Evolutionary conservation across 1,140 invertebrate species (phyloP).

Genomic region (Calliopsis andreniformis): DNA sequence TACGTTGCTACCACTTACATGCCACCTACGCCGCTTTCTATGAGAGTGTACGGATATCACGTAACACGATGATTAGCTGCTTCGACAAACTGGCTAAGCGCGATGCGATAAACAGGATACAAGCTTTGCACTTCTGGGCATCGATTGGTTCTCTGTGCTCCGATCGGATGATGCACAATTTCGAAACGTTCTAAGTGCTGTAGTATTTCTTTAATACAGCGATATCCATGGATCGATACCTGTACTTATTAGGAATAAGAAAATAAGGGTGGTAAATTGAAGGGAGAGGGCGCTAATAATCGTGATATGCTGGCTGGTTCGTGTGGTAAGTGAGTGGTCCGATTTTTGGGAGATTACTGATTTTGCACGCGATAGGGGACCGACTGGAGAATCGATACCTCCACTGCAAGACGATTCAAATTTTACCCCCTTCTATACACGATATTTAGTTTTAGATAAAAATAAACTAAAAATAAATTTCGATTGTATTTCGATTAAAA

Average conservation of each 20-base stretch:
- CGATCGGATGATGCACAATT: too few species aligned
- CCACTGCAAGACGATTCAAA: too few species aligned
- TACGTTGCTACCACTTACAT: slow-evolving; percentile 49
- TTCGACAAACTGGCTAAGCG: slow-evolving; percentile 44
- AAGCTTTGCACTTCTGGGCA: not conserved
- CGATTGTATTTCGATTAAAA: too few species aligned
- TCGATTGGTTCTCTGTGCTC: too few species aligned
- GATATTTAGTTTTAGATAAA: too few species aligned
- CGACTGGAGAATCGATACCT: not conserved
- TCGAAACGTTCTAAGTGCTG: too few species aligned
- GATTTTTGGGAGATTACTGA: not conserved
- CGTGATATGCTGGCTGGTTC: not conserved
- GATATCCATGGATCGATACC: too few species aligned
- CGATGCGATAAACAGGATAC: slow-evolving; percentile 18
- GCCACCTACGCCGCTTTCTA: not conserved
- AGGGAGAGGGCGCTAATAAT: not conserved
- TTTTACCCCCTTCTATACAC: too few species aligned
- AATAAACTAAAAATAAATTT: too few species aligned
- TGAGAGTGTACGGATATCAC: slow-evolving; percentile 38
- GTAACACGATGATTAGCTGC: slow-evolving; percentile 63
- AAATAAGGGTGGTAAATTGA: not conserved
- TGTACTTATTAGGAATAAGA: slow-evolving; percentile 1
- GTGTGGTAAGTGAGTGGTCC: not conserved
- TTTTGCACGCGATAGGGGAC: not conserved
- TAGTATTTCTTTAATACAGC: too few species aligned